Percentiles rank a stretch among this genome's conserved stretches.
Evolutionary conservation across 2,113 vertebrate species (phyloP).

Genomic region (Petroica traversi): DNA sequence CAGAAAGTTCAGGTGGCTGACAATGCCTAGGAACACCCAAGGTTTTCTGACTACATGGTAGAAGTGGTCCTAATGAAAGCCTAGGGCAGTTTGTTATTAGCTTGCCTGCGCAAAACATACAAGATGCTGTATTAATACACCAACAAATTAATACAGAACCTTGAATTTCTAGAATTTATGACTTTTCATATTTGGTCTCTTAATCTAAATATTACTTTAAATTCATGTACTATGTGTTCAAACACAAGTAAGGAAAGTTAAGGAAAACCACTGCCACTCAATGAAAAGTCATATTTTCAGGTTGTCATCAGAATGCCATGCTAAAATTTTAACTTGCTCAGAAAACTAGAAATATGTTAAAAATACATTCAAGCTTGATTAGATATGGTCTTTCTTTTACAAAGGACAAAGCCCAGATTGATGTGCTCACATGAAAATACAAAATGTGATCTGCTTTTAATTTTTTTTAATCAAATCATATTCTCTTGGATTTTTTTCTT

Average conservation of each 20-base stretch:
- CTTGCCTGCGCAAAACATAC: neutral
- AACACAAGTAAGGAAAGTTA: neutral
- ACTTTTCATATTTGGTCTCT: neutral
- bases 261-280: neutral
- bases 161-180: neutral
- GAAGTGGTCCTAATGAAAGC: neutral
- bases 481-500: neutral
- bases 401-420: neutral
- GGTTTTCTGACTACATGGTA: neutral
- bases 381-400: neutral
- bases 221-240: neutral
- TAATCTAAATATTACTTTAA: neutral
- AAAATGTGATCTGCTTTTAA: rapidly evolving
- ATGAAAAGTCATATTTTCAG: neutral
- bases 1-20: neutral
- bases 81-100: neutral
- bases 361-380: neutral
- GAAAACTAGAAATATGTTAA: neutral
- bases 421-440: neutral
- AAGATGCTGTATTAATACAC: rapidly evolving
- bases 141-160: neutral
- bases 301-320: neutral
- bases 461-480: neutral
- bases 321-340: neutral
- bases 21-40: rapidly evolving